Conservation (phyloP, 1,140 invertebrate species). For the Colletes gigas region DNA sequence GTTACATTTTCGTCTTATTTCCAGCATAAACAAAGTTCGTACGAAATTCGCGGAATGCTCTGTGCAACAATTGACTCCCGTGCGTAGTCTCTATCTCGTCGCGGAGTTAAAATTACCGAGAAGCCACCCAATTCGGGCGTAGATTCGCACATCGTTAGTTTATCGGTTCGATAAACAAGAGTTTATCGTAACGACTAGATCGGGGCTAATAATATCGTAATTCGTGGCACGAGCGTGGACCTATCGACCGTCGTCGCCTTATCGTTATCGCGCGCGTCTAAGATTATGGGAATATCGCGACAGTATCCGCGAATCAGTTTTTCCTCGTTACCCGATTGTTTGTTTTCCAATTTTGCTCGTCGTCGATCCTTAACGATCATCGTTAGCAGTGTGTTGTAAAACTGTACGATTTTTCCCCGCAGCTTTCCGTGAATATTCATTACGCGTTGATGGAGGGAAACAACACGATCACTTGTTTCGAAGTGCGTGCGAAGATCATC, state of each 20-base stretch:
- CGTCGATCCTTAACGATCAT: constrained; percentile 5
- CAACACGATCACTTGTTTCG: constrained; percentile 83
- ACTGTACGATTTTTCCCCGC: constrained; percentile 45
- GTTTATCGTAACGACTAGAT: constrained; percentile 18
- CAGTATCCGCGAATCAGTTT: too few species aligned
- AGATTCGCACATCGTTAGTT: background rate
- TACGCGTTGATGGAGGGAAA: constrained; percentile 82
- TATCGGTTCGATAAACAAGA: background rate
- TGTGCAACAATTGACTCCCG: too few species aligned
- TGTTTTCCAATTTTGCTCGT: background rate
- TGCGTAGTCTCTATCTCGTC: too few species aligned
- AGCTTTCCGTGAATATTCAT: constrained; percentile 83
- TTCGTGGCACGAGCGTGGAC: background rate
- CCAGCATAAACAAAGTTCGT: too few species aligned
- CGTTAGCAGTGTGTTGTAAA: background rate
- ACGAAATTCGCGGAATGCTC: too few species aligned
- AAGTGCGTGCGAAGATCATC: constrained; percentile 84
- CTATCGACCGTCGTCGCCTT: background rate
- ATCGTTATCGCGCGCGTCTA: background rate
- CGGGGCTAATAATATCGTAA: background rate
- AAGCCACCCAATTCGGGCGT: too few species aligned
- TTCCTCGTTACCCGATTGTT: too few species aligned
- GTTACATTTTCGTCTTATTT: too few species aligned
- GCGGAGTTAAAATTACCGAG: too few species aligned
- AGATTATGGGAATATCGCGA: background rate